Evolutionary conservation across 2,797 vertebrate genomes (phyloP).

Genomic region (Crenichthys baileyi): DNA sequence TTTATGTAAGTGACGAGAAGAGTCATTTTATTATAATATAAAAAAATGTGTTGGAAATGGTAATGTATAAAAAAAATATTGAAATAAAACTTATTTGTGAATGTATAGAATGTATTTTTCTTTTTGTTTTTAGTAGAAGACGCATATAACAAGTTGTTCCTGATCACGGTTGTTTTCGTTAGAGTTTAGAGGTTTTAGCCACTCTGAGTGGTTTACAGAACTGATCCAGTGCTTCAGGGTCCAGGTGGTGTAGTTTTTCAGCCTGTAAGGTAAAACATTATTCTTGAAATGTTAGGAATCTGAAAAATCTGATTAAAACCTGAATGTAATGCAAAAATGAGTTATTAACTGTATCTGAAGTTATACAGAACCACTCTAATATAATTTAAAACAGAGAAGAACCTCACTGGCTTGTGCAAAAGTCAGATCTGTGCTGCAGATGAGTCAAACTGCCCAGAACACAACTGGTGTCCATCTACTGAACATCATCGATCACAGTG

Average conservation of each 20-base stretch:
- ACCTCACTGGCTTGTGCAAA: not conserved
- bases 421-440: no score
- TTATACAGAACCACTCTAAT: no score
- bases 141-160: not conserved
- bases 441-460: not conserved
- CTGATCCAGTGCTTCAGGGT: not conserved
- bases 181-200: no score
- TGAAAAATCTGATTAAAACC: no score
- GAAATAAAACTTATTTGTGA: conserved; percentile 86
- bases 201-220: no score
- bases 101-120: conserved; percentile 53
- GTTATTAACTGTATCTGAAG: no score
- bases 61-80: conserved; percentile 80
- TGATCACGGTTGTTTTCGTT: not conserved
- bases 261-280: not conserved
- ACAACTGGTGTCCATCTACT: not conserved
- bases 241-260: not conserved
- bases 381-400: no score
- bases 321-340: no score
- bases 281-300: no score
- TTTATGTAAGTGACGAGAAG: conserved; percentile 78
- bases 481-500: not conserved
- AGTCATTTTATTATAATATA: conserved; percentile 84
- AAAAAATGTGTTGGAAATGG: conserved; percentile 81
- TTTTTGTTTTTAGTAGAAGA: not conserved